Conservation (phyloP, 2,888 invertebrate genomes). For the Mythimna impura region DNA sequence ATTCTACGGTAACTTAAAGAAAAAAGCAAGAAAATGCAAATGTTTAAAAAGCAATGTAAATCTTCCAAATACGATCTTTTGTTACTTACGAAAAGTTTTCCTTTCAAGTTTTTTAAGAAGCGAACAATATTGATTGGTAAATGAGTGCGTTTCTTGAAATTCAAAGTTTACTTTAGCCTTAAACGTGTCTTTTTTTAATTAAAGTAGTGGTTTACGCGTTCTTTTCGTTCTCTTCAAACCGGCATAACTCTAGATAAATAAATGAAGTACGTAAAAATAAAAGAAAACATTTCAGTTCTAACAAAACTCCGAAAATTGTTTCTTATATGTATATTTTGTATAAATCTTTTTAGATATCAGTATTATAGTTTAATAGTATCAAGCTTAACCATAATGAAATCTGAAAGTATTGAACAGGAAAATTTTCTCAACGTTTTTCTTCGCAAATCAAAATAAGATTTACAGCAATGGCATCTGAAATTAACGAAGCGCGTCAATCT, state of each 20-base stretch:
- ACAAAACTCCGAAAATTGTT: neutral
- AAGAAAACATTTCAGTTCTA: neutral
- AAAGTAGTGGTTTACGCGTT: too few species aligned
- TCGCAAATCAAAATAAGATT: conserved; percentile 18
- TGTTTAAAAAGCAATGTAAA: conserved; percentile 15
- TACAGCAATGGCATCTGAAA: conserved; percentile 14
- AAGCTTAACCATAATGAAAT: neutral
- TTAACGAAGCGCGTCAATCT: conserved; percentile 18
- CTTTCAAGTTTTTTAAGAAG: neutral
- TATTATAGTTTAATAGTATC: neutral
- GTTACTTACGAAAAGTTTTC: conserved; percentile 37
- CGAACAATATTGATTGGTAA: neutral
- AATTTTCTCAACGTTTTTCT: neutral
- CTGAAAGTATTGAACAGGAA: conserved; percentile 11
- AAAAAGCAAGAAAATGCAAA: neutral
- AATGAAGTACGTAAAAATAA: neutral
- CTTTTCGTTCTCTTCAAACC: too few species aligned
- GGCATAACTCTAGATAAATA: too few species aligned
- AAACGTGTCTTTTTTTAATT: too few species aligned
- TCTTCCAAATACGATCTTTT: neutral
- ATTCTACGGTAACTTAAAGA: neutral
- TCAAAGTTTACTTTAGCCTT: too few species aligned
- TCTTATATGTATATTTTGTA: neutral
- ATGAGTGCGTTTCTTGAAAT: too few species aligned
- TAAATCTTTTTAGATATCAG: neutral